Percentiles rank a stretch among this genome's conserved stretches.
phyloP scores from a whole-genome alignment of 2,113 vertebrate species.

The Onychostoma macrolepis region DNA sequence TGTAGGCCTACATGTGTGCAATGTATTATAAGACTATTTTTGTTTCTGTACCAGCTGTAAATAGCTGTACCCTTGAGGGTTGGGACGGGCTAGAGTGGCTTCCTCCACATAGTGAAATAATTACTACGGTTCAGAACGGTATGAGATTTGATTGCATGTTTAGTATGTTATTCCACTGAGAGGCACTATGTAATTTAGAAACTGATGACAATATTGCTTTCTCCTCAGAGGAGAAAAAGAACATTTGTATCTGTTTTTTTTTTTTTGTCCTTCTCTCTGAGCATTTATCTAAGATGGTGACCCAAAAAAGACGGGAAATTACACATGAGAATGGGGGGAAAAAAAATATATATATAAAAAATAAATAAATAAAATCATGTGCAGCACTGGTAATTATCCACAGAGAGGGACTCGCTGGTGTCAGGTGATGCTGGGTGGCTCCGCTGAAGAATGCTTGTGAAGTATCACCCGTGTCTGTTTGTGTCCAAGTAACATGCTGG shows the following conservation, averaged over 20 bases:
- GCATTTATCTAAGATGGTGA: conserved; percentile 23
- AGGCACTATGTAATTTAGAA: conserved; percentile 56
- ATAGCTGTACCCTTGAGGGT: conserved; percentile 44
- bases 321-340: conserved; percentile 5
- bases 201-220: conserved; percentile 53
- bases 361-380: conserved; percentile 32
- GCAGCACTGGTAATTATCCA: conserved; percentile 43
- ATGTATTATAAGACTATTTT: background rate
- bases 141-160: conserved; percentile 59
- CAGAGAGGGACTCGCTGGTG: conserved; percentile 20
- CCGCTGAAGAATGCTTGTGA: conserved; percentile 34
- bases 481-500: conserved; percentile 31
- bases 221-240: conserved; percentile 37
- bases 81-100: conserved; percentile 20
- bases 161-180: conserved; percentile 53
- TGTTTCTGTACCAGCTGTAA: conserved; percentile 41
- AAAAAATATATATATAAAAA: no score
- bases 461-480: conserved; percentile 25
- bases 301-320: conserved; percentile 42
- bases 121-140: conserved; percentile 50
- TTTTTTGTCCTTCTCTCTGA: background rate
- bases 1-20: background rate
- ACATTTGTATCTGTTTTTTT: conserved; percentile 46
- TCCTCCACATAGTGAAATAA: conserved; percentile 54
- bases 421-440: conserved; percentile 21